phyloP scores from a whole-genome alignment of 1,140 invertebrate species.

The Venturia canescens region DNA sequence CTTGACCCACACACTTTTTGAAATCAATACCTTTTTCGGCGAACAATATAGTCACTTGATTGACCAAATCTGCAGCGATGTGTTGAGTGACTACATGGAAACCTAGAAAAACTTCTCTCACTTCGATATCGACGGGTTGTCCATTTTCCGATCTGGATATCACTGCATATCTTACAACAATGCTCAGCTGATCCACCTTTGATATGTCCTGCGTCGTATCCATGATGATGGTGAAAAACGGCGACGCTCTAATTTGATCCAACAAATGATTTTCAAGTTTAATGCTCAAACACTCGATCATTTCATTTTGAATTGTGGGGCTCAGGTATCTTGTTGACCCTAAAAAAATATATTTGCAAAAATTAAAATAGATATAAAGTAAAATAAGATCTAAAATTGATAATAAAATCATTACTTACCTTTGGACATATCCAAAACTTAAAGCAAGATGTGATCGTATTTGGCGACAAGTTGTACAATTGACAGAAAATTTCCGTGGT shows the following conservation, averaged over 20 bases:
- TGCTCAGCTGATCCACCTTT: constrained; percentile 57
- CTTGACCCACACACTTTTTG: constrained; percentile 59
- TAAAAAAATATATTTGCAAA: constrained; percentile 12
- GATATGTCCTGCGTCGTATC: constrained; percentile 62
- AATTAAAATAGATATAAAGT: constrained; percentile 16
- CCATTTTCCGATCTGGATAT: constrained; percentile 51
- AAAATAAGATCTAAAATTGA: constrained; percentile 29
- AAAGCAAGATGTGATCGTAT: constrained; percentile 54
- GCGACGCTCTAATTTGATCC: constrained; percentile 56
- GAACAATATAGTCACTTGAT: constrained; percentile 17
- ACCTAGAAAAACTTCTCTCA: constrained; percentile 51
- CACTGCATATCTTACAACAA: constrained; percentile 47
- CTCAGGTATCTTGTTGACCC: constrained; percentile 53
- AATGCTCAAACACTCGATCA: constrained; percentile 58
- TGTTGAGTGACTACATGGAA: constrained; percentile 34
- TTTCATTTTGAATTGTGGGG: constrained; percentile 58
- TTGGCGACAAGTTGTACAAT: constrained; percentile 51
- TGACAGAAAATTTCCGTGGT: constrained; percentile 57
- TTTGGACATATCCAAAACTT: constrained; percentile 45
- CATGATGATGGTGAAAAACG: constrained; percentile 62
- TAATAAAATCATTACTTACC: not conserved
- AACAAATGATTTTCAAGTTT: constrained; percentile 50
- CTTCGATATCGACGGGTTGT: constrained; percentile 47
- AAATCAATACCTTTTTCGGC: constrained; percentile 55
- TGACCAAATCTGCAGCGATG: constrained; percentile 4